Percentiles rank a stretch among this genome's conserved stretches.
phyloP scores from a whole-genome alignment of 53 echinoderm and acorn worm species.

The Paracentrotus lividus region DNA sequence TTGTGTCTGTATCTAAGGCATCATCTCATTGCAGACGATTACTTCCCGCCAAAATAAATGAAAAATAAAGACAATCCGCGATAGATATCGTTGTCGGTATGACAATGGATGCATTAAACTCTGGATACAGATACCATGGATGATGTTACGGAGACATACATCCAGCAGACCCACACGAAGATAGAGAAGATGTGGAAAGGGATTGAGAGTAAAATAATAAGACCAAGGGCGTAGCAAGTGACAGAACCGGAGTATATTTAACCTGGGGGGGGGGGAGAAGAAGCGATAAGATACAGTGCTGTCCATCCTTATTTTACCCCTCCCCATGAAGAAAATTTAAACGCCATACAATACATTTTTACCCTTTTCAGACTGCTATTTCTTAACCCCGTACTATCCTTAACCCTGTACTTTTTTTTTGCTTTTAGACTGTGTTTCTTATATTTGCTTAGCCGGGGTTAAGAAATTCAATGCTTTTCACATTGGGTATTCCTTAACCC shows the following conservation, averaged over 20 bases:
- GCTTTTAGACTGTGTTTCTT: too few relatives aligned
- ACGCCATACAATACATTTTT: too few relatives aligned
- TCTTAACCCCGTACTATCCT: too few relatives aligned
- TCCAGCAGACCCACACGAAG: constrained; percentile 30
- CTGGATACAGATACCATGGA: constrained; percentile 38
- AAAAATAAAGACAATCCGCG: constrained; percentile 3
- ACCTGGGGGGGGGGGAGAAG: not conserved
- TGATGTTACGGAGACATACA: constrained; percentile 15
- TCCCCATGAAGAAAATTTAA: too few relatives aligned
- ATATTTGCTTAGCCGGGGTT: too few relatives aligned
- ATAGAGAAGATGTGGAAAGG: not conserved
- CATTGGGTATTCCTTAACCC: too few relatives aligned
- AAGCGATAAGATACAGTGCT: too few relatives aligned
- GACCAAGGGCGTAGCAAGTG: not conserved
- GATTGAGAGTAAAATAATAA: not conserved
- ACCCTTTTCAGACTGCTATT: too few relatives aligned
- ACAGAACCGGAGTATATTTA: not conserved
- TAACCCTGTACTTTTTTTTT: too few relatives aligned
- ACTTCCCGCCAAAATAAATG: constrained; percentile 23
- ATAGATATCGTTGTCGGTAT: not conserved
- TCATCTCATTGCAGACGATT: constrained; percentile 20
- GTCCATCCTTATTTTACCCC: too few relatives aligned
- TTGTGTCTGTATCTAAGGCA: not conserved
- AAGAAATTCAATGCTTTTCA: too few relatives aligned
- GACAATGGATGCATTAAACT: constrained; percentile 21